These are phyloP conservation scores for Drosophila ogumai DNA, from an alignment of 1,140 invertebrate species.

Conservation along the genomic window DNA sequence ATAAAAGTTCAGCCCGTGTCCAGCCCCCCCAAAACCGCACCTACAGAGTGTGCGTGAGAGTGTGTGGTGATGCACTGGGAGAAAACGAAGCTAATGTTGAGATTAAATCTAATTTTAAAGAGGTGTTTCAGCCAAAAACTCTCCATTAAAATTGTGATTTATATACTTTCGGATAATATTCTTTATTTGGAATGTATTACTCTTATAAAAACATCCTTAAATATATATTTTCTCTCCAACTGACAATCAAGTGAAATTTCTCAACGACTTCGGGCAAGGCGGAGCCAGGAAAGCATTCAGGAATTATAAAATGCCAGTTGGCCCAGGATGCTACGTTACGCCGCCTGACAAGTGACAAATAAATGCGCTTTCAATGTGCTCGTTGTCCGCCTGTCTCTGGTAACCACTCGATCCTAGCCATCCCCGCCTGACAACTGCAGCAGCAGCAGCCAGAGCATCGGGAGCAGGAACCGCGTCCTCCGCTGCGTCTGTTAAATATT, in stretches of 20 bases:
- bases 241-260: conserved; percentile 76
- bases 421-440: conserved; percentile 68
- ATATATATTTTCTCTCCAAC: conserved; percentile 5
- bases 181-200: too few species aligned
- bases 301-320: conserved; percentile 79
- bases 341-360: conserved; percentile 80
- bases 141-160: background rate
- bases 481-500: conserved; percentile 66
- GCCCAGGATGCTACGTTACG: conserved; percentile 33
- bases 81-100: background rate
- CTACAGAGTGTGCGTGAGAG: conserved; percentile 11
- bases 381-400: conserved; percentile 52
- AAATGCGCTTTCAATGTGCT: conserved; percentile 79
- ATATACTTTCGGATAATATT: background rate
- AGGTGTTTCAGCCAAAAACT: background rate
- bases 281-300: conserved; percentile 38
- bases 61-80: conserved; percentile 9
- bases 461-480: background rate
- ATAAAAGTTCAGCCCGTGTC: conserved; percentile 70
- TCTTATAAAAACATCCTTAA: too few species aligned
- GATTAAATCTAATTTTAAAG: background rate
- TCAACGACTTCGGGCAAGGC: conserved; percentile 44
- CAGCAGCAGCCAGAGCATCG: conserved; percentile 1
- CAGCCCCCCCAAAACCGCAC: conserved; percentile 51
- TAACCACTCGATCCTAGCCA: conserved; percentile 57